These are phyloP conservation scores for Streblospio benedicti DNA, from an alignment of 1,140 invertebrate species.

Conservation along the genomic window DNA sequence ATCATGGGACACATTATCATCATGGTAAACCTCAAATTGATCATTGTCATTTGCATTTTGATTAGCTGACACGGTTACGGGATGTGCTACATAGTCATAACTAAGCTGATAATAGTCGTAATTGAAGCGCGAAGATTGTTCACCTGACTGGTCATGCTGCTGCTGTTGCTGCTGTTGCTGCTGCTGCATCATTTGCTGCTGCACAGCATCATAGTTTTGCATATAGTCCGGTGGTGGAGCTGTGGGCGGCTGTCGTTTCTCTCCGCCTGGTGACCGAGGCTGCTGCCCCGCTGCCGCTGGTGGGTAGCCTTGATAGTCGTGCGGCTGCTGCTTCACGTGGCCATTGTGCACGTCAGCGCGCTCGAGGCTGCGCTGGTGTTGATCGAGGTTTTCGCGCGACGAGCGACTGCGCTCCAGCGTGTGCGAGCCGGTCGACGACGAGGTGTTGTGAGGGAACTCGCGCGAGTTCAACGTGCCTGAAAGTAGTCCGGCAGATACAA, in stretches of 20 bases:
- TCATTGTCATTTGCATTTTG: slow-evolving; percentile 46
- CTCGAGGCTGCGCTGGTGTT: slow-evolving; percentile 17
- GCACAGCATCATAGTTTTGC: no score
- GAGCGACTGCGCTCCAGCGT: slow-evolving; percentile 26
- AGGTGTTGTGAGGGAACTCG: slow-evolving; percentile 36
- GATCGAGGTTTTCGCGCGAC: slow-evolving; percentile 18
- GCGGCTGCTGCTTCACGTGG: slow-evolving; percentile 36
- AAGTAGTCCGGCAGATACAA: slow-evolving; percentile 27
- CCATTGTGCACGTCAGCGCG: slow-evolving; percentile 37
- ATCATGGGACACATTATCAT: slow-evolving; percentile 41
- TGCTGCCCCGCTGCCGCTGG: slow-evolving; percentile 9
- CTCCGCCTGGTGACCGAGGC: slow-evolving; percentile 12
- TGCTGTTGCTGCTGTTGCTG: slow-evolving; percentile 8
- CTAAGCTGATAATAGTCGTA: slow-evolving; percentile 10
- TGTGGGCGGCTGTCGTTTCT: no score
- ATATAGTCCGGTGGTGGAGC: no score
- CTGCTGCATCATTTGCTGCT: background rate
- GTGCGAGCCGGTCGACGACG: slow-evolving; percentile 42
- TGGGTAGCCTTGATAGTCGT: slow-evolving; percentile 33
- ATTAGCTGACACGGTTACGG: slow-evolving; percentile 31
- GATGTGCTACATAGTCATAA: background rate
- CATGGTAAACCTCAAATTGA: background rate
- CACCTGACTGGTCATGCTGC: slow-evolving; percentile 6
- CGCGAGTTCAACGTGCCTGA: slow-evolving; percentile 19
- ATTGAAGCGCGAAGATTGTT: slow-evolving; percentile 7